Base-by-base conservation (phyloP, 1,140 invertebrate genomes). In the Venturia canescens region DNA sequence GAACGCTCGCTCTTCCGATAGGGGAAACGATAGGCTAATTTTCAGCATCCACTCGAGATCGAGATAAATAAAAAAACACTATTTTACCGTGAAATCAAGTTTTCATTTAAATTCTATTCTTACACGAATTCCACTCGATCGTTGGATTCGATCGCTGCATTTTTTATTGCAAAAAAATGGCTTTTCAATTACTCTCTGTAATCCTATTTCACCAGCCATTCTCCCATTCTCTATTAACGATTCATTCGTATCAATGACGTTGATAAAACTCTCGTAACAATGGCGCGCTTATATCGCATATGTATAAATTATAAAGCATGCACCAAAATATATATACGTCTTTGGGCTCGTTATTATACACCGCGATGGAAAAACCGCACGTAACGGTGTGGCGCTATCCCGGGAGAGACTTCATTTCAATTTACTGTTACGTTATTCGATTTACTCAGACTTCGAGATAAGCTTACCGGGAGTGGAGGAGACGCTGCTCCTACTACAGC, bases 351-450 rank as follows among this genome's bases (percentile, higher is more conserved):
- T 69, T 69, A 27, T 69, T 69, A n/a, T n/a, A 6, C 27, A 15
- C 1, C 29, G 13, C 29, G 72, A 48, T 29, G 34, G 72, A 27
- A 60, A 76, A 76, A 76, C 72, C 72, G 72, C 72, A 63, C 34
- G n/a, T 76, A 76, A 76, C 72, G 72, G 72, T 74, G 44, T 76
- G 53, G 60, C 53, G 27, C 72, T n/a, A 76, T 5, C 26, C 18
- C n/a, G 29, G 27, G 18, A 34, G 26, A 76, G 18, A 60, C 23
- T 76, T 76, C 50, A 76, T 60, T 76, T 76, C 72, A 60, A 76
- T 76, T 57, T 76, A 76, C 72, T 76, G 72, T 76, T 76, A 76
- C 29, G 72, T 76, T 57, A 76, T 76, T 76, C 27, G 72, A 76
- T 76, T 76, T 60, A 53, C 50, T 53, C 16, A 29, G 16, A 38